A percentile compares a stretch with the other conserved stretches of the same genome.
phyloP scores from a whole-genome alignment of 2,113 vertebrate species.

The Pogonocichla stellata region DNA sequence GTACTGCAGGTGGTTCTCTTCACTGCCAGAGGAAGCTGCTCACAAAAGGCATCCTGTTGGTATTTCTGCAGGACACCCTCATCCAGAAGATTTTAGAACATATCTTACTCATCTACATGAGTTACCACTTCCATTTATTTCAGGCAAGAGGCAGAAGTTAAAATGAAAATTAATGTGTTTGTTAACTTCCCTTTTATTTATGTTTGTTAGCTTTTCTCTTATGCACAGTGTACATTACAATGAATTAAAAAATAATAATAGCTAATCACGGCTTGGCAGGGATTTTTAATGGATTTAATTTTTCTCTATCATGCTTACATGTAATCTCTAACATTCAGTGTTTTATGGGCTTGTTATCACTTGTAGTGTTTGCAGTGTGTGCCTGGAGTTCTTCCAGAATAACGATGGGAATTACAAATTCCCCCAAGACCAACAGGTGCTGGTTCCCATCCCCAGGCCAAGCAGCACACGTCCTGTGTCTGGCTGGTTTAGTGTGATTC shows the following conservation, averaged over 20 bases:
- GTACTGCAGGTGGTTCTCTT: not conserved
- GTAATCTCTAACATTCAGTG: not conserved
- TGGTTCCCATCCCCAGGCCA: not conserved
- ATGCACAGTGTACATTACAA: not conserved
- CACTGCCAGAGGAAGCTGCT: not conserved
- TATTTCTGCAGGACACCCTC: not conserved
- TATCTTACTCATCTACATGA: not conserved
- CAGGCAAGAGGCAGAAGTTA: not conserved
- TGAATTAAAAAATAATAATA: conserved; percentile 57
- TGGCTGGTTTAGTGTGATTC: not conserved
- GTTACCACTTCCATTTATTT: not conserved
- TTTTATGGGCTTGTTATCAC: conserved; percentile 16
- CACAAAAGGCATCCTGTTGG: not conserved
- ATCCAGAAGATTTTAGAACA: not conserved
- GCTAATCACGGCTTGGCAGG: not conserved
- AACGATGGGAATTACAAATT: not conserved
- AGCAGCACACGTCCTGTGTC: not conserved
- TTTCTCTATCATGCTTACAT: conserved; percentile 19
- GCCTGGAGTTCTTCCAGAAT: not conserved
- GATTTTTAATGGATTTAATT: conserved; percentile 46
- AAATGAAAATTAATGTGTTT: conserved; percentile 39
- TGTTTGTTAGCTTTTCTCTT: conserved; percentile 25
- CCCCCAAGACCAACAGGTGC: not conserved
- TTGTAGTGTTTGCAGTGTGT: not conserved
- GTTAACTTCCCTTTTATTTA: not conserved